Evolutionary conservation across 1,140 invertebrate genomes (phyloP), one percentile per base, ranked within the genome.

Genomic region (Mercenaria mercenaria): DNA sequence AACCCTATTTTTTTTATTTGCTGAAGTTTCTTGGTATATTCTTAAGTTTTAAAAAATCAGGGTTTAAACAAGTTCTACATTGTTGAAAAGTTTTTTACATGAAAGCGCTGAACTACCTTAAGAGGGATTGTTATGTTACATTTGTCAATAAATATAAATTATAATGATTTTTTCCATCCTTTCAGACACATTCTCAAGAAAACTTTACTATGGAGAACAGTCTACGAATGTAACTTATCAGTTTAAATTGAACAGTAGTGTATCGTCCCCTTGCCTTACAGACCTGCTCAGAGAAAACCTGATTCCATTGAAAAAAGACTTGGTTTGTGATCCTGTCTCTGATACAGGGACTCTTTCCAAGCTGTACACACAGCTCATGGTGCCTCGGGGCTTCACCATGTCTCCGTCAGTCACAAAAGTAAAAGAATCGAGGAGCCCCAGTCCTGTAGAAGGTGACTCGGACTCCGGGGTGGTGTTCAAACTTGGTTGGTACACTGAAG

Each of bases 251-350:
- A 87, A 80, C 43, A 43, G 64, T 20, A 83, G 72, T 79, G 61
- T 72, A 23, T 91, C 91, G 29, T 88, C 91, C 6, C 91, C 91
- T 3, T 67, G 76, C 56, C 64, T 91, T 0, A 88, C 91, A 3
- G 91, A 91, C 67, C 87, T 80, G 56, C 59, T 90, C 0, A 47
- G 88, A 32, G 59, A 89, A 69, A 81, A 90, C 69, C 37, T 91
- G 39, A 64, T 79, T 34, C 32, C 61, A 18, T 18, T 91, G 0
- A 52, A 67, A 50, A 39, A 23, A 26, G 52, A 74, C 39, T 72
- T 69, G 20, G 29, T 52, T 20, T 39, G 61, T 77, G 84, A 88
- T 13, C 72, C 74, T 10, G 52, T 61, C 10, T 87, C 72, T 6
- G 26, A 79, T 15, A 32, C 52, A 23, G 85, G 85, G 13, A 79